These are phyloP conservation scores for Aurelia coerulea DNA, from an alignment of 30 jellyfish, hydroid and myxozoan genomes.

Conservation along the genomic window DNA sequence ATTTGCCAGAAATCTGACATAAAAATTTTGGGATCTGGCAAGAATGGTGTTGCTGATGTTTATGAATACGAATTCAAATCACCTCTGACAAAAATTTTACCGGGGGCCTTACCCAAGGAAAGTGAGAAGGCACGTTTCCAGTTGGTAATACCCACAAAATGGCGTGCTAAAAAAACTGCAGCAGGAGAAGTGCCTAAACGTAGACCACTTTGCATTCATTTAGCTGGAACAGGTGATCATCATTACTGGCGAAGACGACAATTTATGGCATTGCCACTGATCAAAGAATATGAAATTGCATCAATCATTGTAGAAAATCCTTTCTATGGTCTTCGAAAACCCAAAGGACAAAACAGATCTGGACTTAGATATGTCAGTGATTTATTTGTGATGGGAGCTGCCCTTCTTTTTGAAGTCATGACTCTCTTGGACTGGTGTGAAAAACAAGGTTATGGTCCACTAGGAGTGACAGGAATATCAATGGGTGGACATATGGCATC, in stretches of 20 bases:
- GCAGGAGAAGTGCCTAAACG: neutral
- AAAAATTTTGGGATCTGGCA: conserved; percentile 47
- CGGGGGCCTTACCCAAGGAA: conserved; percentile 88
- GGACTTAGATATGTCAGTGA: conserved; percentile 89
- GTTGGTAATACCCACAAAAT: conserved; percentile 72
- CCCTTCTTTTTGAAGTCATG: conserved; percentile 72
- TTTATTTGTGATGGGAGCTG: conserved; percentile 95
- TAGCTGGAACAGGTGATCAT: conserved; percentile 98
- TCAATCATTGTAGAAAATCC: conserved; percentile 93
- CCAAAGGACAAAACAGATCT: conserved; percentile 82
- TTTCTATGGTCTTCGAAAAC: conserved; percentile 88
- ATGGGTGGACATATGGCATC: conserved; percentile 99
- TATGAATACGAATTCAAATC: conserved; percentile 83
- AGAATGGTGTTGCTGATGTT: conserved; percentile 58
- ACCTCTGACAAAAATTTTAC: conserved; percentile 73
- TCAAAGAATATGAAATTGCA: conserved; percentile 74
- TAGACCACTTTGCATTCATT: conserved; percentile 78
- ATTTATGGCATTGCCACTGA: conserved; percentile 89
- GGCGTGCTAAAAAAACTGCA: conserved; percentile 12
- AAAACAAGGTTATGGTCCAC: conserved; percentile 84
- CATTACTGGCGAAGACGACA: conserved; percentile 89
- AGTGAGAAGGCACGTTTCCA: conserved; percentile 85
- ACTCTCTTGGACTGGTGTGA: conserved; percentile 90
- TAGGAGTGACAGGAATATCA: conserved; percentile 92
- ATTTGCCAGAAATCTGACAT: conserved; percentile 62